Conservation (phyloP, 2,888 invertebrate genomes). For the Ophion ellenae region DNA sequence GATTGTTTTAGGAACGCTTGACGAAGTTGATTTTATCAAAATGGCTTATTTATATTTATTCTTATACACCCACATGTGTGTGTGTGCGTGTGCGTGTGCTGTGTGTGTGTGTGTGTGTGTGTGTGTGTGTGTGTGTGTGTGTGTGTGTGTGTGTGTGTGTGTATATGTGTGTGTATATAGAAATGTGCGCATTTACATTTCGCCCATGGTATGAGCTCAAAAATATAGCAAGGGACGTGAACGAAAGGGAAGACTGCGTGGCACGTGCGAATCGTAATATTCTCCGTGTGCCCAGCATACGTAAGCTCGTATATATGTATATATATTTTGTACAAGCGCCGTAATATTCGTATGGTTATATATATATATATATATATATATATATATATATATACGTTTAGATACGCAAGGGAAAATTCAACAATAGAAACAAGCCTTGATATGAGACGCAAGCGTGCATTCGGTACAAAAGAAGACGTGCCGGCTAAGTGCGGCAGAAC, state of each 20-base stretch:
- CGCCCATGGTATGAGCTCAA: constrained; percentile 37
- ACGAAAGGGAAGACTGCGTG: constrained; percentile 67
- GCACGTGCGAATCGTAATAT: constrained; percentile 75
- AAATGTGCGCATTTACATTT: constrained; percentile 7
- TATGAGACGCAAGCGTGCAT: constrained; percentile 36
- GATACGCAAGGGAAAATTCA: constrained; percentile 43
- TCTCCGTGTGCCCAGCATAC: constrained; percentile 71
- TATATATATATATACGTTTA: background rate
- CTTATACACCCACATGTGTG: background rate
- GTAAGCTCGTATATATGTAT: constrained; percentile 62
- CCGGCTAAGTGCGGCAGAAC: constrained; percentile 7
- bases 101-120: too few relatives aligned
- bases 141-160: too few relatives aligned
- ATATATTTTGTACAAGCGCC: constrained; percentile 22
- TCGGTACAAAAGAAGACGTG: constrained; percentile 50
- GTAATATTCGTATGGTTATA: constrained; percentile 12
- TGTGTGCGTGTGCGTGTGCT: too few relatives aligned
- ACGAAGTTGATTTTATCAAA: background rate
- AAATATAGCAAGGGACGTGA: constrained; percentile 39
- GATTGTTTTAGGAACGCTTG: background rate
- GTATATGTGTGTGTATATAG: background rate
- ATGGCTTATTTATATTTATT: background rate
- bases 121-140: too few relatives aligned
- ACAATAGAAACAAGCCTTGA: constrained; percentile 18
- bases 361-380: background rate